Conservation (phyloP, 92 coral and sea anemone genomes). For the Siderastrea siderea region DNA sequence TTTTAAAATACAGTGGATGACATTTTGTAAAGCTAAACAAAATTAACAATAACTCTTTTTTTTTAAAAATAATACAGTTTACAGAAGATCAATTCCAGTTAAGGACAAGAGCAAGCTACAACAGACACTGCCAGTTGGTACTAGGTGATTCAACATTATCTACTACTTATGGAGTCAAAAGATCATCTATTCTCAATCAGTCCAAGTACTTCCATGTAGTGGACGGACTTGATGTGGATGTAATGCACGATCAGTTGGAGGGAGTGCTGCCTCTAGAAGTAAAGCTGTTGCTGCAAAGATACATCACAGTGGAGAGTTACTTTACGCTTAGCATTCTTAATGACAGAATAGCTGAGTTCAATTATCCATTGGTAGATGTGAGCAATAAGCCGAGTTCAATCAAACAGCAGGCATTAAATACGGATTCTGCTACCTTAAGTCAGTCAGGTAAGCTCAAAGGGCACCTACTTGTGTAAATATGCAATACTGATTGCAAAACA, state of each 20-base stretch:
- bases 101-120: conserved; percentile 59
- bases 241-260: conserved; percentile 67
- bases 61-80: conserved; percentile 52
- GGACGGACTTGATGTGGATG: conserved; percentile 67
- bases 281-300: conserved; percentile 47
- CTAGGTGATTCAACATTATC: conserved; percentile 47
- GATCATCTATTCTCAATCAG: conserved; percentile 55
- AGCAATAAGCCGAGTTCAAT: conserved; percentile 54
- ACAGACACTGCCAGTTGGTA: conserved; percentile 65
- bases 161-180: conserved; percentile 69
- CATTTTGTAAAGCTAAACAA: no score
- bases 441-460: conserved; percentile 11
- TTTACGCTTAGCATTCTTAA: conserved; percentile 67
- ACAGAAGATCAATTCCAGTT: conserved; percentile 60
- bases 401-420: conserved; percentile 30
- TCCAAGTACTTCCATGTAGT: conserved; percentile 73
- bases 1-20: not conserved
- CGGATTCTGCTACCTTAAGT: conserved; percentile 47
- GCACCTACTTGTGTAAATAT: not conserved
- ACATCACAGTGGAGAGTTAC: conserved; percentile 34
- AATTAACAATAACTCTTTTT: not conserved
- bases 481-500: not conserved
- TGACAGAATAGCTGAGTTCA: conserved; percentile 53
- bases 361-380: conserved; percentile 41
- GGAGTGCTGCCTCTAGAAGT: conserved; percentile 80